Evolutionary conservation across 53 echinoderm and acorn worm genomes (phyloP).

Genomic region (Patiria pectinifera): DNA sequence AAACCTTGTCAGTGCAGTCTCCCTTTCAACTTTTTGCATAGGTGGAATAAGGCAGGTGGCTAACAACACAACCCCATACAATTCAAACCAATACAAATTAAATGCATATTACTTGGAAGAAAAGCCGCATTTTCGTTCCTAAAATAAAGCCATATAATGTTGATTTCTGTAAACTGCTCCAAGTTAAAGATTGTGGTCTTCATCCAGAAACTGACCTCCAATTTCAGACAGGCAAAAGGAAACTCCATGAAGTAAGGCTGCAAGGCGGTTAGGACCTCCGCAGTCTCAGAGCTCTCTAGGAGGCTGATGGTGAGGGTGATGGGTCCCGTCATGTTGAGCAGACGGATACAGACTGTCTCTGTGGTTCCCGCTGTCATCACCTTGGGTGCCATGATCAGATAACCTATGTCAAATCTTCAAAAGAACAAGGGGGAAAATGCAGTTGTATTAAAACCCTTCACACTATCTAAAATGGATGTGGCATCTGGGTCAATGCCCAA

Average conservation of each 20-base stretch:
- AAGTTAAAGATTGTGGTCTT: too few species aligned
- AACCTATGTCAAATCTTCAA: conserved; percentile 45
- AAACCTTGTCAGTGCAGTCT: too few species aligned
- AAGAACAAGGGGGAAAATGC: background rate
- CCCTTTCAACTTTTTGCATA: too few species aligned
- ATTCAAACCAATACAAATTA: too few species aligned
- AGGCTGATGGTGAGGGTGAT: conserved; percentile 55
- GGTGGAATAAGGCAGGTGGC: too few species aligned
- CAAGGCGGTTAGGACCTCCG: conserved; percentile 22
- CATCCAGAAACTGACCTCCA: conserved; percentile 5
- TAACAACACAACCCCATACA: too few species aligned
- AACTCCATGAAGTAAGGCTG: conserved; percentile 72
- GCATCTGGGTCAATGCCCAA: too few species aligned
- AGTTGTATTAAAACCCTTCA: background rate
- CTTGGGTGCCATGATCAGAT: conserved; percentile 64
- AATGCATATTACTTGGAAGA: too few species aligned
- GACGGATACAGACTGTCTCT: conserved; percentile 53
- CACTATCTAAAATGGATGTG: too few species aligned
- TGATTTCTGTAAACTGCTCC: too few species aligned
- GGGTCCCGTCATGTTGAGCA: conserved; percentile 67
- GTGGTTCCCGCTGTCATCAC: conserved; percentile 53
- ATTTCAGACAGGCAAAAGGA: conserved; percentile 32
- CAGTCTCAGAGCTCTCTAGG: conserved; percentile 7
- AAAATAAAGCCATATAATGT: too few species aligned
- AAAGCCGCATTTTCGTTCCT: too few species aligned